Evolutionary conservation across 2,797 vertebrate species (phyloP).

Genomic region (Tinamus major): DNA sequence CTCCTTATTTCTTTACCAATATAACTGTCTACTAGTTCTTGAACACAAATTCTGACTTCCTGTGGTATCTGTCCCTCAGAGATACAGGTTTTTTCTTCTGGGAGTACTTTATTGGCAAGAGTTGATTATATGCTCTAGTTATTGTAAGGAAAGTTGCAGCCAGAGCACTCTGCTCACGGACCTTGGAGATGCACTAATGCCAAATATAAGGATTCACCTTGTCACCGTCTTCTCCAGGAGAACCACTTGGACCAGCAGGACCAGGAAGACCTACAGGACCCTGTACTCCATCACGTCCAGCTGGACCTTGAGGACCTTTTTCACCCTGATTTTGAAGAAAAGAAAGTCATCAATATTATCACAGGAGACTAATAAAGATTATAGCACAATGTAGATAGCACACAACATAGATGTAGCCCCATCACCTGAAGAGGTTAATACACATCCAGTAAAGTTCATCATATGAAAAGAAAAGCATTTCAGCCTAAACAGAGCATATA

Average conservation of each 20-base stretch:
- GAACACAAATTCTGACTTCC: neutral
- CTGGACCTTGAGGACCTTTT: conserved; percentile 95
- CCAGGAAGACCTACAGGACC: conserved; percentile 97
- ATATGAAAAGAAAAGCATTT: neutral
- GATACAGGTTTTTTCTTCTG: neutral
- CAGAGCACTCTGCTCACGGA: neutral
- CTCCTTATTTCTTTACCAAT: neutral
- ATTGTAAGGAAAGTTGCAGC: neutral
- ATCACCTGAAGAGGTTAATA: neutral
- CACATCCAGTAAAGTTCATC: neutral
- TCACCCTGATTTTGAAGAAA: conserved; percentile 86
- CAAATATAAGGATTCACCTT: conserved; percentile 83
- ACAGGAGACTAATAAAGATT: neutral
- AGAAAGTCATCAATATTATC: neutral
- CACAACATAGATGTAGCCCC: neutral
- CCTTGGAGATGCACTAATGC: neutral
- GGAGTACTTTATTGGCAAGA: neutral
- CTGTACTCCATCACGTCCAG: conserved; percentile 95
- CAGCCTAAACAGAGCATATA: too few species aligned
- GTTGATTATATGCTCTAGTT: neutral
- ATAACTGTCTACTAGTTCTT: neutral
- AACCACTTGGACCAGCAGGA: conserved; percentile 94
- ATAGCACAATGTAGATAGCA: neutral
- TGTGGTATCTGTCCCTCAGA: neutral
- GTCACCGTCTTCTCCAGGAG: conserved; percentile 97